These are phyloP conservation scores for Eretmocerus hayati DNA, from an alignment of 2,888 invertebrate species.

Conservation along the genomic window DNA sequence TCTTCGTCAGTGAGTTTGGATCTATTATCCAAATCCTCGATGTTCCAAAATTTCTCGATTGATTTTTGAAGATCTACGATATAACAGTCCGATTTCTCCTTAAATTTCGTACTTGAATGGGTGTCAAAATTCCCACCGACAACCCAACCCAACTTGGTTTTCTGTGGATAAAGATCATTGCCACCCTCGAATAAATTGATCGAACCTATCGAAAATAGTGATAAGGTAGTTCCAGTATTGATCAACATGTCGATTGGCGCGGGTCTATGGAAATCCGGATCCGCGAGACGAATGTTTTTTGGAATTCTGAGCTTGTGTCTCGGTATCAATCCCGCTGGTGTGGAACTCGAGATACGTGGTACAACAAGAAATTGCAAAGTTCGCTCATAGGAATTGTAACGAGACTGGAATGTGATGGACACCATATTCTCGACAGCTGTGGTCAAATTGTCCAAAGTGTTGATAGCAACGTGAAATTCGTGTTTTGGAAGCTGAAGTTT, in stretches of 20 bases:
- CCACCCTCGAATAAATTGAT: slow-evolving; percentile 14
- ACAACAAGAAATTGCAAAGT: neutral
- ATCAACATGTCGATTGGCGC: slow-evolving; percentile 17
- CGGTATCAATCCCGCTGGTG: neutral
- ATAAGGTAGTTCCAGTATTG: slow-evolving; percentile 15
- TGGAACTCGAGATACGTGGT: neutral
- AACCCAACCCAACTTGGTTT: slow-evolving; percentile 22
- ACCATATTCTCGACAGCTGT: neutral
- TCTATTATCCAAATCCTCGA: slow-evolving; percentile 15
- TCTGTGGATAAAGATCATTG: slow-evolving; percentile 19
- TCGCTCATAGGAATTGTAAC: neutral
- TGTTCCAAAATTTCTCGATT: slow-evolving; percentile 22
- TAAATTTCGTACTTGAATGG: neutral
- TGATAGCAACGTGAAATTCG: neutral
- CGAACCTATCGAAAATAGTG: slow-evolving; percentile 19
- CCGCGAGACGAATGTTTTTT: slow-evolving; percentile 13
- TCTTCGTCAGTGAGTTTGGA: slow-evolving; percentile 11
- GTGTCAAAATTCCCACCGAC: slow-evolving; percentile 3
- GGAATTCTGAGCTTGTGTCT: slow-evolving; percentile 17
- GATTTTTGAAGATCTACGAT: neutral
- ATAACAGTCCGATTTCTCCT: neutral
- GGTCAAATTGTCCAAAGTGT: neutral
- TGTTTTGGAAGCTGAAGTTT: neutral
- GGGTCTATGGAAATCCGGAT: slow-evolving; percentile 20
- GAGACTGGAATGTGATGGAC: neutral